Conservation (phyloP, 2,888 invertebrate species). For the Mythimna albipuncta region DNA sequence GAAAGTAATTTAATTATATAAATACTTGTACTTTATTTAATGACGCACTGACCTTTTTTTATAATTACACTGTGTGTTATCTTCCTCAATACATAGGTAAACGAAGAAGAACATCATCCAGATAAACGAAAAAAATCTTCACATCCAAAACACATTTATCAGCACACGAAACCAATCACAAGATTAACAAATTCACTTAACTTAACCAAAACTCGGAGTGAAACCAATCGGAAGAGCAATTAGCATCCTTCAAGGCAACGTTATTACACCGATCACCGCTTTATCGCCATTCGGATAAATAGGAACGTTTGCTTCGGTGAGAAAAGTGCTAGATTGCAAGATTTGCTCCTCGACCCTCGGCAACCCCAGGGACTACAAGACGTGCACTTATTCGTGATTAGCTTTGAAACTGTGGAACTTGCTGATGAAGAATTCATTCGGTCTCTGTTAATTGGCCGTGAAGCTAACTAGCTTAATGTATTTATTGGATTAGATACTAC, state of each 20-base stretch:
- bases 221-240: slow-evolving; percentile 47
- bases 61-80: not conserved
- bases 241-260: slow-evolving; percentile 43
- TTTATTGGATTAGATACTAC: slow-evolving; percentile 17
- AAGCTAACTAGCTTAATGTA: slow-evolving; percentile 32
- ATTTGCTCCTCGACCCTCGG: slow-evolving; percentile 28
- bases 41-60: not conserved
- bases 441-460: slow-evolving; percentile 35
- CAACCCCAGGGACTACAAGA: slow-evolving; percentile 26
- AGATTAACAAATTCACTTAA: slow-evolving; percentile 56
- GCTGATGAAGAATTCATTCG: slow-evolving; percentile 60
- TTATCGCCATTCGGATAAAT: slow-evolving; percentile 38
- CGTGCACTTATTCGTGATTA: slow-evolving; percentile 56
- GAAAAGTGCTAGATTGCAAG: slow-evolving; percentile 44
- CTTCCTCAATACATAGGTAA: not conserved
- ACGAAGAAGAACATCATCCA: not conserved
- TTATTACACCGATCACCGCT: slow-evolving; percentile 44
- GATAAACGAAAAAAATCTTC: slow-evolving; percentile 10
- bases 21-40: not conserved
- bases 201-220: slow-evolving; percentile 36
- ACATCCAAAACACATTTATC: slow-evolving; percentile 32
- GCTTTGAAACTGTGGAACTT: slow-evolving; percentile 28
- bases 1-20: not conserved
- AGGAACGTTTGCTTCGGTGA: slow-evolving; percentile 30
- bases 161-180: slow-evolving; percentile 33